phyloP scores from a whole-genome alignment of 2,888 invertebrate species.

The Trisateles emortualis region DNA sequence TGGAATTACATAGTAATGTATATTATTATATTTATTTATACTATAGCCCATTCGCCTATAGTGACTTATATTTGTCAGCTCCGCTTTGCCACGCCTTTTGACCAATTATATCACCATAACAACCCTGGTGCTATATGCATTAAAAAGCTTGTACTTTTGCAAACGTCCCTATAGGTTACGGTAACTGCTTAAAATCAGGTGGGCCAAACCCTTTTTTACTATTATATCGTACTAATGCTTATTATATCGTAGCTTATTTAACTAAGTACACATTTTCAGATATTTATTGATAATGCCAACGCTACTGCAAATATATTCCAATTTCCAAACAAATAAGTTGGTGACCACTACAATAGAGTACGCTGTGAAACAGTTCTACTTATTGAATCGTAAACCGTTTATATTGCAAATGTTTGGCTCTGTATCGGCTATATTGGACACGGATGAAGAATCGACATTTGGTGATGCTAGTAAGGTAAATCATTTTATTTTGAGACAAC shows the following conservation, averaged over 20 bases:
- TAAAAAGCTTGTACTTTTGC: too few species aligned
- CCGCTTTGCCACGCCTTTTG: too few species aligned
- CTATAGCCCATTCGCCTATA: too few species aligned
- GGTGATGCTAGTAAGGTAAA: conserved; percentile 96
- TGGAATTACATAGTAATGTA: not conserved
- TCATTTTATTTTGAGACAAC: conserved; percentile 8
- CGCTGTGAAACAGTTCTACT: conserved; percentile 99
- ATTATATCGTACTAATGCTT: too few species aligned
- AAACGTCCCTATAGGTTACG: too few species aligned
- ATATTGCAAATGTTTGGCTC: conserved; percentile 99
- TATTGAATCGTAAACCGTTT: conserved; percentile 99
- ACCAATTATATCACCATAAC: too few species aligned
- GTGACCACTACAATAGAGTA: conserved; percentile 98
- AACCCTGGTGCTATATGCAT: too few species aligned
- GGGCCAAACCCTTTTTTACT: too few species aligned
- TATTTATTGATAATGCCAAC: conserved; percentile 99
- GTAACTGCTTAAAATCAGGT: too few species aligned
- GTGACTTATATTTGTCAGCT: too few species aligned
- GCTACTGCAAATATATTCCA: conserved; percentile 97
- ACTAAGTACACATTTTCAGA: conserved; percentile 72
- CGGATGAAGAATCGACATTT: conserved; percentile 94
- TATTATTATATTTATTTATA: too few species aligned
- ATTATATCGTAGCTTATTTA: too few species aligned
- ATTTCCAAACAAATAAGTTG: conserved; percentile 98
- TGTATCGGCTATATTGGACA: conserved; percentile 97